phyloP scores from a whole-genome alignment of 2,888 invertebrate genomes.

The Polietes domitor region DNA sequence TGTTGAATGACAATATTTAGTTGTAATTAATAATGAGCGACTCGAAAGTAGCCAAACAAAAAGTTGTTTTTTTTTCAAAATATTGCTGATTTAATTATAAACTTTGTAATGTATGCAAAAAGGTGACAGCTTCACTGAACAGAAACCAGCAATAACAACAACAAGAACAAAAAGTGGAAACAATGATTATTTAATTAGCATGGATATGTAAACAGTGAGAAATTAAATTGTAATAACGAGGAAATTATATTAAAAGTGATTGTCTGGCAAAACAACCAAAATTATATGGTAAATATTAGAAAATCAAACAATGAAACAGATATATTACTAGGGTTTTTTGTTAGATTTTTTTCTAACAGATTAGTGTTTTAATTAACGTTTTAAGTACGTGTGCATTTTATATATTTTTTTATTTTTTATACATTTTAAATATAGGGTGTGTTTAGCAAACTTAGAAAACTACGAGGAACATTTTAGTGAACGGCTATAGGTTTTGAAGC shows the following conservation, averaged over 20 bases:
- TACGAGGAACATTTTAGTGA: too few species aligned
- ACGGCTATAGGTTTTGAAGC: too few species aligned
- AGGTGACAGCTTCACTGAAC: neutral
- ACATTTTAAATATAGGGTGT: too few species aligned
- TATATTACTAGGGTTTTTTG: neutral
- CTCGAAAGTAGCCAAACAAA: neutral
- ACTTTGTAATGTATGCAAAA: neutral
- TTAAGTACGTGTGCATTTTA: neutral
- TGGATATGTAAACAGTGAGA: conserved; percentile 18
- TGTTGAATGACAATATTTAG: conserved; percentile 19
- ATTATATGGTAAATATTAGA: conserved; percentile 3
- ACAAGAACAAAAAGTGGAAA: neutral
- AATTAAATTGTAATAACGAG: conserved; percentile 22
- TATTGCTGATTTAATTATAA: conserved; percentile 29
- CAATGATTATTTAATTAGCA: conserved; percentile 39
- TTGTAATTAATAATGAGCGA: conserved; percentile 13
- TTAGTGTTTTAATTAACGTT: neutral
- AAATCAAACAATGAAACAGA: conserved; percentile 9
- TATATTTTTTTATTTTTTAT: too few species aligned
- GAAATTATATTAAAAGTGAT: conserved; percentile 8
- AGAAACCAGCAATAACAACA: too few species aligned
- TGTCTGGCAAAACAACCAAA: neutral
- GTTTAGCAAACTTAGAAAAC: too few species aligned
- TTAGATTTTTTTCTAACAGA: neutral
- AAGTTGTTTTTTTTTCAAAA: neutral